Percentiles rank a stretch among this genome's conserved stretches.
phyloP scores from a whole-genome alignment of 2,888 invertebrate genomes.

The Alloplasta piceator region DNA sequence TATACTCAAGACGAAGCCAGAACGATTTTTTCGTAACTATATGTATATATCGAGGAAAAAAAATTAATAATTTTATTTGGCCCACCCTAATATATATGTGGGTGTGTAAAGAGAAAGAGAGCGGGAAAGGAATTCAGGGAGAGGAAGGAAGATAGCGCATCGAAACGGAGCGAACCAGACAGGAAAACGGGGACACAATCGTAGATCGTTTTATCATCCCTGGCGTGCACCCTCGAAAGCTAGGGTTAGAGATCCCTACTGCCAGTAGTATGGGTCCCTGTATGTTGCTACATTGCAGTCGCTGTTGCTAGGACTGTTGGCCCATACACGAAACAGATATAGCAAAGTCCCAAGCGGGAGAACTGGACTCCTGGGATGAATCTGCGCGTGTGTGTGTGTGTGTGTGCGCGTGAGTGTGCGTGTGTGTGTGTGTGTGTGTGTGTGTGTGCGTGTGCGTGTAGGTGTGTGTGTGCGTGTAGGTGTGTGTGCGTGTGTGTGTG shows the following conservation, averaged over 20 bases:
- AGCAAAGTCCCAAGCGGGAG: conserved; percentile 3
- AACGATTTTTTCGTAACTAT: too few relatives aligned
- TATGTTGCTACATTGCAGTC: conserved; percentile 17
- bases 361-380: conserved; percentile 27
- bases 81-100: not conserved
- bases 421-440: too few relatives aligned
- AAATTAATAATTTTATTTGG: too few relatives aligned
- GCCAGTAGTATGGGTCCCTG: not conserved
- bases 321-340: conserved; percentile 15
- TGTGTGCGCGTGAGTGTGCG: too few relatives aligned
- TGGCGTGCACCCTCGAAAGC: conserved; percentile 12
- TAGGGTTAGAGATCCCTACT: conserved; percentile 37
- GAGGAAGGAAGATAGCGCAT: conserved; percentile 7
- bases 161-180: conserved; percentile 39
- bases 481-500: not conserved
- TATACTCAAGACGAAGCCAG: too few relatives aligned
- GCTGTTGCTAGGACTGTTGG: conserved; percentile 17
- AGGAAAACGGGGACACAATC: conserved; percentile 55
- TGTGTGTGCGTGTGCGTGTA: too few relatives aligned
- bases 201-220: conserved; percentile 64
- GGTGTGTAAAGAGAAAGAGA: not conserved
- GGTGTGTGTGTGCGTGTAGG: not conserved
- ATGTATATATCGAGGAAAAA: too few relatives aligned
- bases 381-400: not conserved
- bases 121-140: conserved; percentile 4